Conservation (phyloP, 2,113 vertebrate genomes). For the Ranitomeya imitator region DNA sequence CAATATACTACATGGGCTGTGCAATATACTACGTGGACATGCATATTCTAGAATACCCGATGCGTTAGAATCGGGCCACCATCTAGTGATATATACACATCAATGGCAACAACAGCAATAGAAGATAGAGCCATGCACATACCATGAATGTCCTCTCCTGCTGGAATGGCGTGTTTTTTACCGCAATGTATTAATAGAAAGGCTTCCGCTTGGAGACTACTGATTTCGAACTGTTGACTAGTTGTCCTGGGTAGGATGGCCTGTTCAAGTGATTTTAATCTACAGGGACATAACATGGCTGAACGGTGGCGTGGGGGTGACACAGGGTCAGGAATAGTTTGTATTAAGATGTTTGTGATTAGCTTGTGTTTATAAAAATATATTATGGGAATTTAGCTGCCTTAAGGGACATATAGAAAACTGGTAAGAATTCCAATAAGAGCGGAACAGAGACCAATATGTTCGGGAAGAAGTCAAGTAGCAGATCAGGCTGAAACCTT, state of each 20-base stretch:
- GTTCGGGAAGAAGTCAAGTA: constrained; percentile 17
- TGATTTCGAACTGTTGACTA: not conserved
- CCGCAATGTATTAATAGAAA: too few relatives aligned
- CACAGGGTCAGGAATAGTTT: constrained; percentile 21
- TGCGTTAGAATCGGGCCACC: too few relatives aligned
- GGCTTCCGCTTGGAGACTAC: not conserved
- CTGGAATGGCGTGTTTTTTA: too few relatives aligned
- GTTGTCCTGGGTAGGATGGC: not conserved
- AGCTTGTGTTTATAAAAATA: constrained; percentile 22
- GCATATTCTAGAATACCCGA: too few relatives aligned
- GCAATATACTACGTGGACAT: too few relatives aligned
- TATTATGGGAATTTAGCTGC: not conserved
- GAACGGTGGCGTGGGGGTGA: constrained; percentile 20
- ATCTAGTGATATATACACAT: too few relatives aligned
- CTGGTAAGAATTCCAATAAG: constrained; percentile 16
- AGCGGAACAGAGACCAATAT: constrained; percentile 22
- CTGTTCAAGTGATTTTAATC: not conserved
- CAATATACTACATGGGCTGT: too few relatives aligned
- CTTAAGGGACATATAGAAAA: constrained; percentile 6
- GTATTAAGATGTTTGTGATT: constrained; percentile 39
- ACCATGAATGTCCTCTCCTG: too few relatives aligned
- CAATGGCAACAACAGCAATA: too few relatives aligned
- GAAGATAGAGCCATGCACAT: too few relatives aligned
- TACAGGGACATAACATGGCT: not conserved
- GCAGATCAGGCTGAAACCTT: constrained; percentile 18